Percentiles rank a stretch among this genome's conserved stretches.
Evolutionary conservation across 2,888 invertebrate species (phyloP).

Genomic region (Apamea monoglypha): DNA sequence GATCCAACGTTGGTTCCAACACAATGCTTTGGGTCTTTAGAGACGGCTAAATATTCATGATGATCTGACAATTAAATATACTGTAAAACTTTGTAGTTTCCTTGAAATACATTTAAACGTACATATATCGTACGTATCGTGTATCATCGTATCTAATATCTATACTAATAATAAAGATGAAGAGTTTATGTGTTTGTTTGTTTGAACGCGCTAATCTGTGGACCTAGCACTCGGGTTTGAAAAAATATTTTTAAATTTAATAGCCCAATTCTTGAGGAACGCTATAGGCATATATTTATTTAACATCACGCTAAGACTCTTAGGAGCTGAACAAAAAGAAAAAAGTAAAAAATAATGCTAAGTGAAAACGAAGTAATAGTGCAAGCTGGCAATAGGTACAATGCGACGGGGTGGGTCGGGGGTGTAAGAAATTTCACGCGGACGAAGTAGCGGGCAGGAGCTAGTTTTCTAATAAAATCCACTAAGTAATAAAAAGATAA

Average conservation of each 20-base stretch:
- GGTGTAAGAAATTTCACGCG: neutral
- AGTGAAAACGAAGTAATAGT: neutral
- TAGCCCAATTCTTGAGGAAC: no score
- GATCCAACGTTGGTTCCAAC: constrained; percentile 36
- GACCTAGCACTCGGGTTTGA: neutral
- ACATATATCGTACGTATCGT: neutral
- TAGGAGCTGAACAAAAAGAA: neutral
- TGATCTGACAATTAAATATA: neutral
- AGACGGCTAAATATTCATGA: neutral
- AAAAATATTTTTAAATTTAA: neutral
- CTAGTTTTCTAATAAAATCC: neutral
- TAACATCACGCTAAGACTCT: neutral
- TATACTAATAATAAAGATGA: neutral
- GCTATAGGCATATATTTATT: no score
- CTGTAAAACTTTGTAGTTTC: neutral
- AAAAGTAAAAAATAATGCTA: neutral
- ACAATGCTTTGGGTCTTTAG: constrained; percentile 9
- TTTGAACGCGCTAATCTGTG: neutral
- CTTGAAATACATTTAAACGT: neutral
- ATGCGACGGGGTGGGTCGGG: neutral
- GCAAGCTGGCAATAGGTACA: neutral
- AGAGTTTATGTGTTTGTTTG: neutral
- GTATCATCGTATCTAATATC: no score
- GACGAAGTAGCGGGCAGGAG: neutral
- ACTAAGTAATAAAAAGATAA: neutral